phyloP scores from a whole-genome alignment of 2,888 invertebrate species.

The Conomelus anceps region DNA sequence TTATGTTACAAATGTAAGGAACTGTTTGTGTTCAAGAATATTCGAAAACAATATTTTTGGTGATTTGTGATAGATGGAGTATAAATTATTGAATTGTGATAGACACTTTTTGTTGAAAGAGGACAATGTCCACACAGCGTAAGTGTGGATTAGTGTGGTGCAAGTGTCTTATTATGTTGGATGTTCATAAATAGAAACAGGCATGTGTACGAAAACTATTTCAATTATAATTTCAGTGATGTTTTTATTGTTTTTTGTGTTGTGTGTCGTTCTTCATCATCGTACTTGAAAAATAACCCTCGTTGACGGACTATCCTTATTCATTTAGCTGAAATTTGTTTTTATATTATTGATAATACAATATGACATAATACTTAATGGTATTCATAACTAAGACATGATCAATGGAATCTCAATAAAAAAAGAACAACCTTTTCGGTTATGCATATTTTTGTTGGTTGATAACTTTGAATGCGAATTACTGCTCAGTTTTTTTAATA shows the following conservation, averaged over 20 bases:
- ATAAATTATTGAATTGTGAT: neutral
- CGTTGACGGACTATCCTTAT: neutral
- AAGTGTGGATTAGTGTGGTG: neutral
- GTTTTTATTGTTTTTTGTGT: neutral
- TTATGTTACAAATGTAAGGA: constrained; percentile 4
- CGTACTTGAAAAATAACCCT: neutral
- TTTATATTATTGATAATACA: neutral
- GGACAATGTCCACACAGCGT: neutral
- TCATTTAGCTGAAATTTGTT: neutral
- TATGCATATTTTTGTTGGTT: too few species aligned
- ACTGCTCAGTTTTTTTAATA: neutral
- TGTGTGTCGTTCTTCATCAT: neutral
- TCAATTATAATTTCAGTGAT: neutral
- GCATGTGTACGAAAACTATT: neutral
- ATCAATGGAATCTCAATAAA: neutral
- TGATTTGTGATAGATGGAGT: neutral
- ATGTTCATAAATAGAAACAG: neutral
- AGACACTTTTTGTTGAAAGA: neutral
- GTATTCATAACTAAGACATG: neutral
- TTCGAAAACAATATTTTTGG: neutral
- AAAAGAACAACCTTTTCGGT: neutral
- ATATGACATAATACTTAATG: neutral
- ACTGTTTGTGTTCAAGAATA: constrained; percentile 7
- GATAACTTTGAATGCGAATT: neutral
- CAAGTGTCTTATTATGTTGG: neutral